These are phyloP conservation scores for Hyla sarda DNA, from an alignment of 2,113 vertebrate genomes.

Conservation along the genomic window DNA sequence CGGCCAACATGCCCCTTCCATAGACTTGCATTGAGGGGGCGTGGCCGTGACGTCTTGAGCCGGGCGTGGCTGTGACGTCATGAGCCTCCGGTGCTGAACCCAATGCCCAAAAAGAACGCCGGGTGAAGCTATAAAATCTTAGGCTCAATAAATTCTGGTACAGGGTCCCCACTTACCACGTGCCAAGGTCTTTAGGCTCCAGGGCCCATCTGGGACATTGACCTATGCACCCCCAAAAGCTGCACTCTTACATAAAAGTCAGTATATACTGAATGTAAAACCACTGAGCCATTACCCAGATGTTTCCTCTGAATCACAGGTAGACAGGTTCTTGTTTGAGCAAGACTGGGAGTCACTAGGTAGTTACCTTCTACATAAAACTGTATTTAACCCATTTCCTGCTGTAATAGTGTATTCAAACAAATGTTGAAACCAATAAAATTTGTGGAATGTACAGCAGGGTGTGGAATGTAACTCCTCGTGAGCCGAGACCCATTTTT, in stretches of 20 bases:
- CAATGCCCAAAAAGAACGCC: too few relatives aligned
- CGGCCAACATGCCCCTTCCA: too few relatives aligned
- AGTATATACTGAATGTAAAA: background rate
- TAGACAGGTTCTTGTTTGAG: slow-evolving; percentile 12
- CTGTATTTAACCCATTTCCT: slow-evolving; percentile 29
- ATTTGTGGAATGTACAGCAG: slow-evolving; percentile 35
- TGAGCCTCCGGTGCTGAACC: too few relatives aligned
- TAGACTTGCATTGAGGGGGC: too few relatives aligned
- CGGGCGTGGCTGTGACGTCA: too few relatives aligned
- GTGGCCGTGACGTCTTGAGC: too few relatives aligned
- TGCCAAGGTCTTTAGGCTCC: too few relatives aligned
- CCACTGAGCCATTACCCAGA: slow-evolving; percentile 4
- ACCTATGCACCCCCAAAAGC: background rate
- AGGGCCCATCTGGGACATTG: background rate
- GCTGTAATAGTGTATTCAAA: slow-evolving; percentile 14
- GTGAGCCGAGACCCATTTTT: slow-evolving; percentile 5
- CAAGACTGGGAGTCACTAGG: slow-evolving; percentile 5
- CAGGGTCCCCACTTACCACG: too few relatives aligned
- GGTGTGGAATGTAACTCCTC: slow-evolving; percentile 41
- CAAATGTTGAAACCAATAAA: slow-evolving; percentile 39
- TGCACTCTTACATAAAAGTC: background rate
- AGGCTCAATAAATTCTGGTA: too few relatives aligned
- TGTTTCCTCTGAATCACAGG: background rate
- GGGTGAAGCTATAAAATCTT: too few relatives aligned
- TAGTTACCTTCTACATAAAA: slow-evolving; percentile 3